A percentile compares a stretch with the other conserved stretches of the same genome.
phyloP scores from a whole-genome alignment of 2,797 vertebrate species.

The Rhyacichthys aspro region DNA sequence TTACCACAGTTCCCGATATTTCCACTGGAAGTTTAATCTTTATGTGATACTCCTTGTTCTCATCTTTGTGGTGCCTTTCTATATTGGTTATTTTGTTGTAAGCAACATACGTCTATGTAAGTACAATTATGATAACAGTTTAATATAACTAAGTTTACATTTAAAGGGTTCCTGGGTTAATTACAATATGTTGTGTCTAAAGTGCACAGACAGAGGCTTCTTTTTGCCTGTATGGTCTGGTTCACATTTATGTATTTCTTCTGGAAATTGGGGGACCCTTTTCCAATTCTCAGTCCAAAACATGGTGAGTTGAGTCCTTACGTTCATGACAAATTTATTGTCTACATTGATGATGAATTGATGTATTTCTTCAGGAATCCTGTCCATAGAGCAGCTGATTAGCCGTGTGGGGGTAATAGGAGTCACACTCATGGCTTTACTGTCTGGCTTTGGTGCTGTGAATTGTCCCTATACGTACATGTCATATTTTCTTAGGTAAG shows the following conservation, averaged over 20 bases:
- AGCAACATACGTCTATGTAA: constrained; percentile 97
- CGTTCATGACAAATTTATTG: neutral
- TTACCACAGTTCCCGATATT: constrained; percentile 90
- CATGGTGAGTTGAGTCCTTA: constrained; percentile 83
- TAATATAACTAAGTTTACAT: neutral
- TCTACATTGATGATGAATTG: neutral
- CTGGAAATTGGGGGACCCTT: constrained; percentile 97
- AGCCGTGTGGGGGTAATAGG: constrained; percentile 98
- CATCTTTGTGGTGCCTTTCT: constrained; percentile 98
- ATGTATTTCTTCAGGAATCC: constrained; percentile 83
- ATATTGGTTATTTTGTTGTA: constrained; percentile 98
- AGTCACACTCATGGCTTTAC: constrained; percentile 96
- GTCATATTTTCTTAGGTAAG: constrained; percentile 97
- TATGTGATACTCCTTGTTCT: constrained; percentile 95
- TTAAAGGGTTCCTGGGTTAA: neutral
- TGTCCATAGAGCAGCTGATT: constrained; percentile 98
- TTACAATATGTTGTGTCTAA: constrained; percentile 9
- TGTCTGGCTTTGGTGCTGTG: constrained; percentile 98
- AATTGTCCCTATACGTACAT: constrained; percentile 99
- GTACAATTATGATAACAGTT: constrained; percentile 57
- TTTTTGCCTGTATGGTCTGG: constrained; percentile 95
- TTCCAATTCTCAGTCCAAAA: constrained; percentile 98
- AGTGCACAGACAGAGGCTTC: constrained; percentile 93
- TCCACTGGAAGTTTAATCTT: constrained; percentile 98
- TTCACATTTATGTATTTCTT: constrained; percentile 99